phyloP scores from a whole-genome alignment of 2,113 vertebrate species.

The Triplophysa tibetana region DNA sequence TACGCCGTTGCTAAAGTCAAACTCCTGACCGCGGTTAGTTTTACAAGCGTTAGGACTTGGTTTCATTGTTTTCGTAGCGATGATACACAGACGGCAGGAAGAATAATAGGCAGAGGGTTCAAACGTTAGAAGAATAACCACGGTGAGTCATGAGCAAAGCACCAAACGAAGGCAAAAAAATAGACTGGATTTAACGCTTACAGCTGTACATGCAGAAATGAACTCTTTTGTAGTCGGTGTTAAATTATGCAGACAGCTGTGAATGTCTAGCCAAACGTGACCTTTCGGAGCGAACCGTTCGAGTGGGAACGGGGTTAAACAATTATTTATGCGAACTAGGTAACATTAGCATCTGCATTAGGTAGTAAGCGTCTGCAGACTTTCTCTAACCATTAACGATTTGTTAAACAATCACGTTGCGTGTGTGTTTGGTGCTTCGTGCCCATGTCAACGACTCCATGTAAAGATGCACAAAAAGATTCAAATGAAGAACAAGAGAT shows the following conservation, averaged over 20 bases:
- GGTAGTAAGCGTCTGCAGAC: not conserved
- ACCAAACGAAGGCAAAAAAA: not conserved
- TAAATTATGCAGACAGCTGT: constrained; percentile 33
- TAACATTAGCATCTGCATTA: no score
- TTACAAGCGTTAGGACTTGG: constrained; percentile 28
- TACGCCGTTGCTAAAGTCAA: constrained; percentile 7
- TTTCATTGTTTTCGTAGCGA: constrained; percentile 40
- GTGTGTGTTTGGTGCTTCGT: constrained; percentile 42
- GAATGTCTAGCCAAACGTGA: constrained; percentile 27
- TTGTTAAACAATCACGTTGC: constrained; percentile 22
- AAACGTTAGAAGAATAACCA: constrained; percentile 43
- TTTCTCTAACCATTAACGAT: not conserved
- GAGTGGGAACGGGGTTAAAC: constrained; percentile 10
- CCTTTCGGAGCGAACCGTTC: not conserved
- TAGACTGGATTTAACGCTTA: constrained; percentile 29
- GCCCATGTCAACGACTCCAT: constrained; percentile 44
- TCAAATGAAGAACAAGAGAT: not conserved
- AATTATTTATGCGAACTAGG: not conserved
- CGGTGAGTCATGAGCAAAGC: constrained; percentile 65
- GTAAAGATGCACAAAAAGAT: not conserved
- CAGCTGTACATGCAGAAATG: constrained; percentile 16
- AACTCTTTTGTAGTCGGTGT: constrained; percentile 3
- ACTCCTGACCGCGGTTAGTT: constrained; percentile 45
- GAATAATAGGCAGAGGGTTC: constrained; percentile 54
- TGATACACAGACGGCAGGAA: constrained; percentile 56